Base-by-base conservation (phyloP, 1,140 invertebrate genomes). In the Penaeus vannamei region DNA sequence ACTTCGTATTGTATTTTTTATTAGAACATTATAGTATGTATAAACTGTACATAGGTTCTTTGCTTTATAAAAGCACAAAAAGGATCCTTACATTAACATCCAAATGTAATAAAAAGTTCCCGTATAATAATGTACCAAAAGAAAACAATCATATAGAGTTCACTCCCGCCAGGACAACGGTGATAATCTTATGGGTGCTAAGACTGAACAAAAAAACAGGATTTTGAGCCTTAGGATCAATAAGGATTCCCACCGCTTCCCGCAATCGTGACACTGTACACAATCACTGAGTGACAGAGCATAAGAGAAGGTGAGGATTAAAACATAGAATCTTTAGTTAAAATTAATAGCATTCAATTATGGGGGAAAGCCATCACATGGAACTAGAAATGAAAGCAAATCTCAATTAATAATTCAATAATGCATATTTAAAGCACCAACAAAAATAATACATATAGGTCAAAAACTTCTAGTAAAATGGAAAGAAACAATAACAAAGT, bases 351-450 rank as follows among this genome's bases (percentile, higher is more conserved):
- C 72, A 76, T 76, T 76, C 69, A 76, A 53, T 53, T 53, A 53
- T 53, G 53, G 42, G 53, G 59, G 77, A 32, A 60, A 86, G 76
- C 60, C 76, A 80, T 86, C 69, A 86, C 76, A 86, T 64, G 69
- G 76, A 86, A 79, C 69, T 59, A 85, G 53, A 61, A 77, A 72
- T 53, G 72, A 42, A 29, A 85, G 62, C 61, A 84, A 69, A 66
- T 20, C 80, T 60, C 72, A n/a, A 64, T 42, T 60, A 80, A 86
- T 61, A 77, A 86, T 86, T 86, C 76, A 80, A 86, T 86, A 86
- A 86, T 86, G 85, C 85, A 86, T 86, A 86, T 42, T 80, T 72
- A 86, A 85, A 86, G 85, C 85, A 86, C 85, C 85, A 86, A 86
- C 85, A 86, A 79, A 79, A 86, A 46, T 85, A 53, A 85, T 86